Percentiles rank a stretch among this genome's conserved stretches.
Conservation (phyloP, 2,797 vertebrate species). For the Spinibarbus caldwelli region DNA sequence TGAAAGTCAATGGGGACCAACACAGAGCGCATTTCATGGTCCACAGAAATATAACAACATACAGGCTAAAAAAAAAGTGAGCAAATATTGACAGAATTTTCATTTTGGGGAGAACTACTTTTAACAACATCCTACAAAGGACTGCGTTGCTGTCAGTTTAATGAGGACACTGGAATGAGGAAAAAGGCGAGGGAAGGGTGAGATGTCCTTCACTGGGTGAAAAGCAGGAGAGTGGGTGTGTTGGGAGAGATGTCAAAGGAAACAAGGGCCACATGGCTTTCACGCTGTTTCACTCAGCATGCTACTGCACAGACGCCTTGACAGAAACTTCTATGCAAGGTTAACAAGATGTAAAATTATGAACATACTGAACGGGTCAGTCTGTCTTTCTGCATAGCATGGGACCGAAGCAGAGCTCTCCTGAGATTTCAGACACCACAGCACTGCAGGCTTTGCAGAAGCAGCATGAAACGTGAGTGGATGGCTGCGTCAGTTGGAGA, state of each 20-base stretch:
- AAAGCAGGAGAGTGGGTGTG: constrained; percentile 36
- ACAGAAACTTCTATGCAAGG: constrained; percentile 53
- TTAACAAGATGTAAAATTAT: constrained; percentile 61
- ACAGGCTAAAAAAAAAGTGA: neutral
- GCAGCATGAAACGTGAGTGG: neutral
- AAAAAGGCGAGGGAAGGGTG: constrained; percentile 42
- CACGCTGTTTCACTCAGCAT: constrained; percentile 41
- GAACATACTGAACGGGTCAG: constrained; percentile 31
- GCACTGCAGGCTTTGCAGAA: constrained; percentile 33
- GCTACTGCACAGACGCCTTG: constrained; percentile 36
- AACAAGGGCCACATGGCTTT: constrained; percentile 55
- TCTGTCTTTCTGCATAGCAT: constrained; percentile 28
- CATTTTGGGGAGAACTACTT: neutral
- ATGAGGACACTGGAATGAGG: constrained; percentile 43
- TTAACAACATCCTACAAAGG: neutral
- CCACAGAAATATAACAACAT: neutral
- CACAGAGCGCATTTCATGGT: neutral
- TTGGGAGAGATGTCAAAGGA: constrained; percentile 44
- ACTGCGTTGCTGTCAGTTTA: neutral
- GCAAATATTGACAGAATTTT: neutral
- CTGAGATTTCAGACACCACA: no score
- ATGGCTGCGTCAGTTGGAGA: neutral
- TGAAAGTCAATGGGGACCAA: neutral
- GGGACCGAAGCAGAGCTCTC: constrained; percentile 29
- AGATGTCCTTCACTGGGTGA: constrained; percentile 54